These are phyloP conservation scores for Drosophila eohydei DNA, from an alignment of 2,888 invertebrate genomes.

Conservation along the genomic window DNA sequence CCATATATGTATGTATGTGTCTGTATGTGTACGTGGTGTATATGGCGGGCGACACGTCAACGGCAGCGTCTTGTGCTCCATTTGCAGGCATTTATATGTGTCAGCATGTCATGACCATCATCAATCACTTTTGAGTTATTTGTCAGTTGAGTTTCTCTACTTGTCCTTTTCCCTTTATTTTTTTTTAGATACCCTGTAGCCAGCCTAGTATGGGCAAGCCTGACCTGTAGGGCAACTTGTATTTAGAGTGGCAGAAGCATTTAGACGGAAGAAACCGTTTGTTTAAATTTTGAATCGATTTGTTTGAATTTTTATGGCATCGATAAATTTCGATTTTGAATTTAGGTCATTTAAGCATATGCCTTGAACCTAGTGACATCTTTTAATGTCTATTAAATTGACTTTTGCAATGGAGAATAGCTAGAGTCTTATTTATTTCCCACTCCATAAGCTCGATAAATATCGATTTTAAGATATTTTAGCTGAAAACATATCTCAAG, in stretches of 20 bases:
- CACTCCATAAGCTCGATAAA: background rate
- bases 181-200: conserved; percentile 2
- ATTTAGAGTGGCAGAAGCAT: background rate
- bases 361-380: background rate
- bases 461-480: background rate
- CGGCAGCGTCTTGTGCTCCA: conserved; percentile 67
- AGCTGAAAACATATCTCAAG: background rate
- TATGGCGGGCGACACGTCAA: conserved; percentile 58
- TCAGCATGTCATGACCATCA: conserved; percentile 74
- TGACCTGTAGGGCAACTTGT: background rate
- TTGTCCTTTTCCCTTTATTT: conserved; percentile 5
- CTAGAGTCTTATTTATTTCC: background rate
- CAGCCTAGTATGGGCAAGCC: fast-evolving
- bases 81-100: conserved; percentile 78
- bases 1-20: background rate
- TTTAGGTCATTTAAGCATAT: background rate
- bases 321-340: background rate
- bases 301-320: background rate
- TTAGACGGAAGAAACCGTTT: no score
- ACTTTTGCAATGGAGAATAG: background rate
- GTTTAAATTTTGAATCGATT: background rate
- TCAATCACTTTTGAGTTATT: conserved; percentile 78
- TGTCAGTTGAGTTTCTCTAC: conserved; percentile 62
- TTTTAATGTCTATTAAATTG: background rate
- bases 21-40: conserved; percentile 1